Percentiles rank a stretch among this genome's conserved stretches.
Conservation (phyloP, 1,140 invertebrate species). For the Heterodera schachtii region DNA sequence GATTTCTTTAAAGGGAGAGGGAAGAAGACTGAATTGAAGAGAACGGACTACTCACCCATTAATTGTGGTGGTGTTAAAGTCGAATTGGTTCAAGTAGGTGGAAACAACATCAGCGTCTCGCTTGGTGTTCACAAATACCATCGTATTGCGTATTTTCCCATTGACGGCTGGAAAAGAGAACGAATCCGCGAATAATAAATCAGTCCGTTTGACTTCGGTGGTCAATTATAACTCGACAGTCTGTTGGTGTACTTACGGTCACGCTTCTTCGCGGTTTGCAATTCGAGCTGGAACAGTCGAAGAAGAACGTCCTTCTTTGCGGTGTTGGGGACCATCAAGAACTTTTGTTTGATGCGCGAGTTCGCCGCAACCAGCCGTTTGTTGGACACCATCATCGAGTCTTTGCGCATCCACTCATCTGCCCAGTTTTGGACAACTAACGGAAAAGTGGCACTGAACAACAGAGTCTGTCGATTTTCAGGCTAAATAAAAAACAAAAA, state of each 20-base stretch:
- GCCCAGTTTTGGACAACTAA: constrained; percentile 64
- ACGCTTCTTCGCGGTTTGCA: constrained; percentile 68
- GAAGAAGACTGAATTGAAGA: not conserved
- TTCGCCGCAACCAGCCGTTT: constrained; percentile 62
- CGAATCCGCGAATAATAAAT: not conserved
- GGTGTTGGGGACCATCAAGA: constrained; percentile 78
- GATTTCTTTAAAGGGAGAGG: constrained; percentile 70
- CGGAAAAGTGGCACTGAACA: constrained; percentile 72
- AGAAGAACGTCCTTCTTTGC: constrained; percentile 72
- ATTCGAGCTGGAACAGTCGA: constrained; percentile 25
- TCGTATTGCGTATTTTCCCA: constrained; percentile 70
- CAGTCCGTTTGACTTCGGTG: not conserved
- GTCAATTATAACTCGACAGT: not conserved
- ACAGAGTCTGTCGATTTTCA: constrained; percentile 68
- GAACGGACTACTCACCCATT: constrained; percentile 28
- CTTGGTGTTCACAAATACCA: constrained; percentile 89
- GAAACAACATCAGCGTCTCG: constrained; percentile 85
- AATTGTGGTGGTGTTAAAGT: constrained; percentile 36
- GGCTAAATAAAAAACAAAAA: constrained; percentile 45
- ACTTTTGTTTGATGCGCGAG: constrained; percentile 81
- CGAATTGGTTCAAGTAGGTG: constrained; percentile 70
- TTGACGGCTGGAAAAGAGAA: constrained; percentile 25
- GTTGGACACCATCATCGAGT: constrained; percentile 48
- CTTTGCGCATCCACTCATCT: constrained; percentile 61
- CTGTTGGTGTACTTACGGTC: constrained; percentile 38